A percentile compares a stretch with the other conserved stretches of the same genome.
Conservation (phyloP, 2,113 vertebrate genomes). For the Geococcyx californianus region DNA sequence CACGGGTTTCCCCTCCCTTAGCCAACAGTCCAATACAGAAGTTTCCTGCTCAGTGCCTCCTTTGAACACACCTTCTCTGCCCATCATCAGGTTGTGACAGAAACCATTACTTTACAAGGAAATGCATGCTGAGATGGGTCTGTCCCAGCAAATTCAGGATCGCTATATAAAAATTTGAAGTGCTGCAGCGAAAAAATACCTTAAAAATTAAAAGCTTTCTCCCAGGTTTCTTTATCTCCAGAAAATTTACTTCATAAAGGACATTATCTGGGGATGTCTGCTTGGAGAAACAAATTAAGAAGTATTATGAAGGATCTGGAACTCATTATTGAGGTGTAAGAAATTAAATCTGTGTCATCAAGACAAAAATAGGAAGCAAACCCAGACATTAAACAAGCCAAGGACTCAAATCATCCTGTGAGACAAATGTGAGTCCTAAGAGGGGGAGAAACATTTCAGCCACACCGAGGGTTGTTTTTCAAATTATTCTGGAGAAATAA, state of each 20-base stretch:
- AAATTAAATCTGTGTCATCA: constrained; percentile 9
- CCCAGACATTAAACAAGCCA: not conserved
- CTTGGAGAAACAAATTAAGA: not conserved
- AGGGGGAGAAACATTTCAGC: not conserved
- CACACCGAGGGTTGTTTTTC: not conserved
- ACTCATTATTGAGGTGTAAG: not conserved
- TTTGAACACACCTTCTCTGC: not conserved
- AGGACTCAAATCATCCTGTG: not conserved
- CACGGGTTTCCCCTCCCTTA: not conserved
- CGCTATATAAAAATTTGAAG: not conserved
- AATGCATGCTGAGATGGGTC: not conserved
- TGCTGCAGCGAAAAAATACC: not conserved
- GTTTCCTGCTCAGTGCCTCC: not conserved
- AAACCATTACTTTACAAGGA: not conserved
- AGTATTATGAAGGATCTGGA: constrained; percentile 13
- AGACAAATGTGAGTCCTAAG: not conserved
- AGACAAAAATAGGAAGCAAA: constrained; percentile 1
- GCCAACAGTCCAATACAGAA: not conserved
- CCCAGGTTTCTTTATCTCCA: not conserved
- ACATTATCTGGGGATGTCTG: not conserved
- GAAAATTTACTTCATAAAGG: not conserved
- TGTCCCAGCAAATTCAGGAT: not conserved
- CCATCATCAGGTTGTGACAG: not conserved
- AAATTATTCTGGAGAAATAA: not conserved
- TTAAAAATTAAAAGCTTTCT: not conserved